Evolutionary conservation across 1,140 invertebrate genomes (phyloP).

Genomic region (Protaetia brevitarsis): DNA sequence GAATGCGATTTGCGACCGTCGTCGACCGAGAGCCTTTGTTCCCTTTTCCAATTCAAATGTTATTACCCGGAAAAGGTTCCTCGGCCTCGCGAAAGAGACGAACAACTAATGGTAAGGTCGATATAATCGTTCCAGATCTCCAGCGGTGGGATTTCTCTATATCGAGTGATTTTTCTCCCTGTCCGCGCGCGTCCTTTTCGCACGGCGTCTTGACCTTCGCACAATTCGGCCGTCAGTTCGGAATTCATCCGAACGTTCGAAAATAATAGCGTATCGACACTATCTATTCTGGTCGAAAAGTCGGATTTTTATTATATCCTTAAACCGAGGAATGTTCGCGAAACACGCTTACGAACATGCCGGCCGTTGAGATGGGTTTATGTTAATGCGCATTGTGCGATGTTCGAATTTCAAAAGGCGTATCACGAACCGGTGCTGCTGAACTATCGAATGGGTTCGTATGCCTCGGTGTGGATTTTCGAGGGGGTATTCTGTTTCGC

Average conservation of each 20-base stretch:
- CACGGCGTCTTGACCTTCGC: background rate
- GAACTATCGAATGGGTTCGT: no score
- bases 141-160: background rate
- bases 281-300: background rate
- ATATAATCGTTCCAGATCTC: background rate
- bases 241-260: background rate
- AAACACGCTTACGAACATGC: no score
- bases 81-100: background rate
- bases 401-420: no score
- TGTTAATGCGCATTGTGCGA: no score
- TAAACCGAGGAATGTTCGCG: no score
- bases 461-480: no score
- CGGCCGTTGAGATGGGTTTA: no score
- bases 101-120: conserved; percentile 9
- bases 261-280: background rate
- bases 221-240: background rate
- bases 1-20: conserved; percentile 5
- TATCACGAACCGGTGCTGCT: no score
- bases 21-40: background rate
- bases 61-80: conserved; percentile 14
- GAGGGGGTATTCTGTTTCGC: no score
- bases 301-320: background rate
- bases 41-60: conserved; percentile 16
- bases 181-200: background rate
- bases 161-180: background rate